Percentiles rank a stretch among this genome's conserved stretches.
These are phyloP conservation scores for Reticulitermes speratus DNA, from an alignment of 1,140 invertebrate species.

Conservation along the genomic window DNA sequence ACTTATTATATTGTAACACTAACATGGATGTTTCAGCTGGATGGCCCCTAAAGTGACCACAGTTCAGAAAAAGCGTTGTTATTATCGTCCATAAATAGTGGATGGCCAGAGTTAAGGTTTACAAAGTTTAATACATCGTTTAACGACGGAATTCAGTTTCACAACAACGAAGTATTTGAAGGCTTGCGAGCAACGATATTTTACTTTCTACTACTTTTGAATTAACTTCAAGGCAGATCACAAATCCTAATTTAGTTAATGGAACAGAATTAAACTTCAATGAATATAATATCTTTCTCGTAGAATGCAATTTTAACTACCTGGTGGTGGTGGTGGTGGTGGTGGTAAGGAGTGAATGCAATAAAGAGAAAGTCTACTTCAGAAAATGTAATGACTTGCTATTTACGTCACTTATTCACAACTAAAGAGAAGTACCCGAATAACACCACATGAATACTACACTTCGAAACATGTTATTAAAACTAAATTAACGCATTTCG, in stretches of 20 bases:
- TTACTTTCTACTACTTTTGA: not conserved
- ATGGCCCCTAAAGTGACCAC: not conserved
- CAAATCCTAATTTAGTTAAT: not conserved
- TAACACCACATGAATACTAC: too few species aligned
- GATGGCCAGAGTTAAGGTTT: not conserved
- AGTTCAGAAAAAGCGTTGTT: not conserved
- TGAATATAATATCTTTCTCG: too few species aligned
- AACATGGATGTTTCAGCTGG: not conserved
- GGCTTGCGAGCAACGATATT: not conserved
- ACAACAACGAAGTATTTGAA: not conserved
- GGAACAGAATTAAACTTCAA: not conserved
- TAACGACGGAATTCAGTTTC: not conserved
- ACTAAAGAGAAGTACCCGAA: too few species aligned
- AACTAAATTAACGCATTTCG: too few species aligned
- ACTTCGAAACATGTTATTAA: too few species aligned
- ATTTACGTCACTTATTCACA: too few species aligned
- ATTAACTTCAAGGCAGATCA: not conserved
- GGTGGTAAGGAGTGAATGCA: too few species aligned
- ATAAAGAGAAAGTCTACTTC: too few species aligned
- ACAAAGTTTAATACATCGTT: not conserved
- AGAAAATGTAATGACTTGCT: too few species aligned
- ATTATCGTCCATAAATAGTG: not conserved
- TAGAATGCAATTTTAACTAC: too few species aligned
- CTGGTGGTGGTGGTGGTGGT: too few species aligned
- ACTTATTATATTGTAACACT: not conserved